Conservation (phyloP, 2,888 invertebrate species). For the Rhamphomyia laevipes region DNA sequence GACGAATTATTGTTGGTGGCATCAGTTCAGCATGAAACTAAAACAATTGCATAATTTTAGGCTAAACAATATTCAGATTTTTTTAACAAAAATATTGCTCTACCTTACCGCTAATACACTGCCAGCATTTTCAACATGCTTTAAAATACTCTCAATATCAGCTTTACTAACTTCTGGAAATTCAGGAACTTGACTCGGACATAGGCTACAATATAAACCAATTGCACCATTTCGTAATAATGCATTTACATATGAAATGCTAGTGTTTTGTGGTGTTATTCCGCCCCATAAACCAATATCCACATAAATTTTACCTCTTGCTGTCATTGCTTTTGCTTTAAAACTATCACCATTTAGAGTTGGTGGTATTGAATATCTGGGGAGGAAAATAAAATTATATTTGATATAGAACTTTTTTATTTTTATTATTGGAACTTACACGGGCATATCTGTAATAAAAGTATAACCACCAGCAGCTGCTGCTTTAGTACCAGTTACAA, state of each 20-base stretch:
- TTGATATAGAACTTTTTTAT: background rate
- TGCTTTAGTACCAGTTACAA: slow-evolving; percentile 54
- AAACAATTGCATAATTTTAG: slow-evolving; percentile 17
- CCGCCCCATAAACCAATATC: slow-evolving; percentile 75
- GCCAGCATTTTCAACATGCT: slow-evolving; percentile 46
- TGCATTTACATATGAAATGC: slow-evolving; percentile 37
- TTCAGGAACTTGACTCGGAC: slow-evolving; percentile 56
- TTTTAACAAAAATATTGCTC: background rate
- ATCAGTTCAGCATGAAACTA: slow-evolving; percentile 59
- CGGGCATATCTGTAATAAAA: slow-evolving; percentile 59
- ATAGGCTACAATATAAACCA: slow-evolving; percentile 63
- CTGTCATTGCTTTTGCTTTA: slow-evolving; percentile 46
- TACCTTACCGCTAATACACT: slow-evolving; percentile 51
- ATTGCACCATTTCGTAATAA: slow-evolving; percentile 55
- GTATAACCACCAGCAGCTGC: slow-evolving; percentile 63
- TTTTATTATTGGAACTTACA: slow-evolving; percentile 40
- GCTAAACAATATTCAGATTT: slow-evolving; percentile 1
- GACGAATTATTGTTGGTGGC: background rate
- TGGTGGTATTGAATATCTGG: slow-evolving; percentile 58
- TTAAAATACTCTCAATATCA: slow-evolving; percentile 2
- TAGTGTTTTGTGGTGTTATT: slow-evolving; percentile 54
- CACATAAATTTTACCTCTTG: slow-evolving; percentile 47
- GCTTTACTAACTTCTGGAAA: slow-evolving; percentile 47
- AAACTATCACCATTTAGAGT: slow-evolving; percentile 53
- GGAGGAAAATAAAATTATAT: background rate